Evolutionary conservation across 2,888 invertebrate genomes (phyloP).

Genomic region (Prionchulus punctatus): DNA sequence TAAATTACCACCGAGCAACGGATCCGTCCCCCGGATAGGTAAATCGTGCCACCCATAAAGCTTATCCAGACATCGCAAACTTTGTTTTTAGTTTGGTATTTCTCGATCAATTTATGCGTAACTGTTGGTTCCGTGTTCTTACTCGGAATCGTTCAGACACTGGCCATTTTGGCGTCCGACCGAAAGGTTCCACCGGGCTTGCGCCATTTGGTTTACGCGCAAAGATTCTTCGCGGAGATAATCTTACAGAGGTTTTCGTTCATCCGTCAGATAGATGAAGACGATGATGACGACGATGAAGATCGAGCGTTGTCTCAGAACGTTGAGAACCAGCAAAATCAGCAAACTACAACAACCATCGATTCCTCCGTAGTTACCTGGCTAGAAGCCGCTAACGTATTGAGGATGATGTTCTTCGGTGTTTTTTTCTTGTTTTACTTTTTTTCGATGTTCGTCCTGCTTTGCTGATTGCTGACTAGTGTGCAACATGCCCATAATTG

Average conservation of each 20-base stretch:
- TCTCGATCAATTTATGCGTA: not conserved
- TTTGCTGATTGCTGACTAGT: not conserved
- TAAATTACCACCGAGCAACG: slow-evolving; percentile 25
- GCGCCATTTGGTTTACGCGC: not conserved
- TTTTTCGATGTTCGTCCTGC: not conserved
- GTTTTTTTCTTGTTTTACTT: not conserved
- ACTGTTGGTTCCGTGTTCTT: not conserved
- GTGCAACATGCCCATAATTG: too few relatives aligned
- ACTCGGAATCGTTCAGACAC: not conserved
- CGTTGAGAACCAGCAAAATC: not conserved
- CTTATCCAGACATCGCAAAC: not conserved
- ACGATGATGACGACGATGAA: not conserved
- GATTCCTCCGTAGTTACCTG: not conserved
- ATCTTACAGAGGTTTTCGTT: not conserved
- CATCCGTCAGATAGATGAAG: not conserved
- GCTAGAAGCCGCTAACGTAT: not conserved
- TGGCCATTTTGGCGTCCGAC: not conserved
- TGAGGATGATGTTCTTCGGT: not conserved
- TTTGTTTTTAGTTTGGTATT: not conserved
- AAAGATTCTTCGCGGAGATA: not conserved
- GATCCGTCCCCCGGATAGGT: slow-evolving; percentile 17
- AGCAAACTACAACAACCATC: not conserved
- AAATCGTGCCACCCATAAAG: not conserved
- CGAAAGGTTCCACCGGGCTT: not conserved
- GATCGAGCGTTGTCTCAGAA: not conserved